Evolutionary conservation across 2,888 invertebrate genomes (phyloP).

Genomic region (Volucella inanis): DNA sequence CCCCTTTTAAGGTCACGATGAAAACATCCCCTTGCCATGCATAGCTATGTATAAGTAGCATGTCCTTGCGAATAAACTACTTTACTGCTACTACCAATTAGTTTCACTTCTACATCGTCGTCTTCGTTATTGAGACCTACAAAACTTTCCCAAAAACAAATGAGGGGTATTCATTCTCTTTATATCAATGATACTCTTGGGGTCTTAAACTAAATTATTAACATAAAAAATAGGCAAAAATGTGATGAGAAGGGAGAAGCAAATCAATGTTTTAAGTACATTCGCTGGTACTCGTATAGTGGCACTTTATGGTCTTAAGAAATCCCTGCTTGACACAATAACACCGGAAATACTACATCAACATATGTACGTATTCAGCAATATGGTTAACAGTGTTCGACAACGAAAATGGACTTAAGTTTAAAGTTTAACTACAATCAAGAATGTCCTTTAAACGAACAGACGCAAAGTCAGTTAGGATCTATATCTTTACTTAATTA

Average conservation of each 20-base stretch:
- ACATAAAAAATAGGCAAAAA: not conserved
- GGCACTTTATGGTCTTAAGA: too few species aligned
- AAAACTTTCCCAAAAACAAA: not conserved
- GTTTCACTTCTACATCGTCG: constrained; percentile 1
- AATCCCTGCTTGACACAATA: too few species aligned
- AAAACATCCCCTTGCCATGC: not conserved
- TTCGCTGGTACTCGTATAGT: not conserved
- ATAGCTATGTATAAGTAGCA: not conserved
- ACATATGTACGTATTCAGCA: too few species aligned
- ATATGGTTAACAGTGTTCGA: too few species aligned
- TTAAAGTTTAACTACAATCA: too few species aligned
- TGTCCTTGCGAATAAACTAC: constrained; percentile 31
- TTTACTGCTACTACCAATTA: constrained; percentile 48
- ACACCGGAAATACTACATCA: too few species aligned
- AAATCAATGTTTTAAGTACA: not conserved
- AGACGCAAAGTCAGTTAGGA: constrained; percentile 34
- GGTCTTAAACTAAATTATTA: not conserved
- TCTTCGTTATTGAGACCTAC: not conserved
- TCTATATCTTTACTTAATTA: constrained; percentile 49
- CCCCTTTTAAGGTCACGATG: not conserved
- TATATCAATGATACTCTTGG: not conserved
- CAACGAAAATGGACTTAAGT: too few species aligned
- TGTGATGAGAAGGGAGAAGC: not conserved
- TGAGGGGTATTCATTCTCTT: not conserved
- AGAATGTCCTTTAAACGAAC: not conserved